Conservation (phyloP, 2,113 vertebrate species). For the Ahaetulla prasina region DNA sequence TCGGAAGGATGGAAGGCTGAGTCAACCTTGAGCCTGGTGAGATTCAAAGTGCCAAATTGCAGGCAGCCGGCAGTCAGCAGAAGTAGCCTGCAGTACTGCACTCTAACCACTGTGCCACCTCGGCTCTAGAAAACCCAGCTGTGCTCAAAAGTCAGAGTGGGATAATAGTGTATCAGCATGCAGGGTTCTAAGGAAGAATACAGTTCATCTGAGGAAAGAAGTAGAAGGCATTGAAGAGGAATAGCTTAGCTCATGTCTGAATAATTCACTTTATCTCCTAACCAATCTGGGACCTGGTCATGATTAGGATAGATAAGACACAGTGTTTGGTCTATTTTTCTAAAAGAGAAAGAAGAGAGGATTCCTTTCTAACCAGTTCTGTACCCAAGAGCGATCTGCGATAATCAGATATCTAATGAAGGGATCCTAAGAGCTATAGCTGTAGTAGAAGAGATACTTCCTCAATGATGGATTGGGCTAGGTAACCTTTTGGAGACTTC, state of each 20-base stretch:
- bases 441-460: background rate
- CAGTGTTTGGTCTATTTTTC: background rate
- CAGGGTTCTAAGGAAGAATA: background rate
- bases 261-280: background rate
- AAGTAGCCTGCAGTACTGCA: too few relatives aligned
- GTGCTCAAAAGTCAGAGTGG: background rate
- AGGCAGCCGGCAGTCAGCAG: too few relatives aligned
- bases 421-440: background rate
- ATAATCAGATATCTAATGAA: background rate
- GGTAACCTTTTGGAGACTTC: background rate
- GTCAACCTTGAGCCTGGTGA: too few relatives aligned
- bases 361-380: background rate
- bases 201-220: background rate
- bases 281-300: background rate
- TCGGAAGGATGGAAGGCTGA: too few relatives aligned
- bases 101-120: too few relatives aligned
- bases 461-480: background rate
- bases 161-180: too few relatives aligned
- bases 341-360: background rate
- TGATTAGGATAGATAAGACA: background rate
- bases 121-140: background rate
- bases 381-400: background rate
- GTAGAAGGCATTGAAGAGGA: fast-evolving
- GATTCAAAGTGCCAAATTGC: too few relatives aligned
- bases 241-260: background rate